Base-by-base conservation (phyloP, 2,888 invertebrate genomes). In the Leptodirus hochenwartii region DNA sequence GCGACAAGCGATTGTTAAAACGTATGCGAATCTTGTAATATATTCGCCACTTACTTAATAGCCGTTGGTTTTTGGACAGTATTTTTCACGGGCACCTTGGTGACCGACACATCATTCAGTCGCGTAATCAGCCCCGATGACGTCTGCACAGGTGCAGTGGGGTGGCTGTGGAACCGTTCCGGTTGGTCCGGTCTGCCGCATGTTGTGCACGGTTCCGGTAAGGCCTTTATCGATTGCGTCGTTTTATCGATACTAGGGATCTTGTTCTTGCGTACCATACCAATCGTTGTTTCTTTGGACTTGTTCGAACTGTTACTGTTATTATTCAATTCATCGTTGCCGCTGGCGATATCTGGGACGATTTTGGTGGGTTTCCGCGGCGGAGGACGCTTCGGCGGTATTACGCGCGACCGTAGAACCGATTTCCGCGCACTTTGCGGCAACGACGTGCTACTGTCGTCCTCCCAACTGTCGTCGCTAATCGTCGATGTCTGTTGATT, bases 101-200 rank as follows among this genome's bases (percentile, higher is more conserved):
- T n/a, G n/a, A n/a, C n/a, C n/a, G n/a, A n/a, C n/a, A n/a, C n/a
- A n/a, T 8, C 6, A 20, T 6, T n/a, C n/a, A 13, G 17, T 9
- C 15, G 29, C 20, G 10, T 28, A 15, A 5, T 22, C 34, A 38
- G 34, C 29, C 39, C 43, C 28, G 40, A 39, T 15, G 29, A 11
- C 35, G 34, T 33, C 33, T 38, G 46, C 33, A 41, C 22, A n/a
- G 47, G 45, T 5, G 40, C 38, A 11, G 45, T 46, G 2, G 66
- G 66, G 43, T 67, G 66, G 42, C 64, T 66, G 44, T 68, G 67
- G 36, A 67, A 10, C 9, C 77, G 53, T 43, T 78, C 77, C 0
- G 76, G 73, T 34, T 66, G 63, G 47, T 75, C 71, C 2, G 66
- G 61, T 12, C 74, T 57, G 2, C 71, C 71, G 50, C 77, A 78